These are phyloP conservation scores for Myotis yumanensis DNA, from an alignment of 2,113 vertebrate genomes.

Conservation along the genomic window DNA sequence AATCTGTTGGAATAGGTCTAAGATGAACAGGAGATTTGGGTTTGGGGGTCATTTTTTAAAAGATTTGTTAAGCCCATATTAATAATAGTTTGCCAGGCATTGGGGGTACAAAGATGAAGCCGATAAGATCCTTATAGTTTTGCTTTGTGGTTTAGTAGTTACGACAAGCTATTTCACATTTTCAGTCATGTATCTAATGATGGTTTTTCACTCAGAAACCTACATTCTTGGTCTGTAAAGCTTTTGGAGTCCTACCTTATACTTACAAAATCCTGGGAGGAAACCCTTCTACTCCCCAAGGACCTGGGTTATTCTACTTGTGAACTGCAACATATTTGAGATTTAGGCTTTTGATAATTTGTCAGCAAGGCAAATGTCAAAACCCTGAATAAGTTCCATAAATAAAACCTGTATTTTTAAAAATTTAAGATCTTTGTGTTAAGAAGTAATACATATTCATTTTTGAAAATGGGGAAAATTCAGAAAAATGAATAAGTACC, in stretches of 20 bases:
- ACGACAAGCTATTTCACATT: neutral
- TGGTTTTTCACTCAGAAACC: neutral
- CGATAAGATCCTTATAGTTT: neutral
- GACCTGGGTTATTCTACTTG: neutral
- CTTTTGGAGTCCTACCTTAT: neutral
- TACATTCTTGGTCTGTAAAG: neutral
- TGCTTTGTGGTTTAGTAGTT: neutral
- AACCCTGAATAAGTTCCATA: neutral
- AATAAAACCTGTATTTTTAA: slow-evolving; percentile 10
- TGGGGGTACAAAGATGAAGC: neutral
- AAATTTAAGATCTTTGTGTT: slow-evolving; percentile 15
- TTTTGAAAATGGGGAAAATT: slow-evolving; percentile 30
- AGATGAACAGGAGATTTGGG: neutral
- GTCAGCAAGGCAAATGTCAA: slow-evolving; percentile 29
- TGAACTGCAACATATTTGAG: neutral
- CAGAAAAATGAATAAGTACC: neutral
- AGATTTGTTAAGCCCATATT: neutral
- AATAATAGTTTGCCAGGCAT: neutral
- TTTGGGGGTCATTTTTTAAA: slow-evolving; percentile 1
- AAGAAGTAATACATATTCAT: neutral
- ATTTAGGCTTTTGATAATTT: slow-evolving; percentile 7
- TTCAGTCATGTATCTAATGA: neutral
- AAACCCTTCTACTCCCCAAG: neutral
- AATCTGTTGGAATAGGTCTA: neutral
- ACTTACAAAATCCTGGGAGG: neutral